Conservation (phyloP, 2,888 invertebrate genomes). For the Drosophila setosimentum region DNA sequence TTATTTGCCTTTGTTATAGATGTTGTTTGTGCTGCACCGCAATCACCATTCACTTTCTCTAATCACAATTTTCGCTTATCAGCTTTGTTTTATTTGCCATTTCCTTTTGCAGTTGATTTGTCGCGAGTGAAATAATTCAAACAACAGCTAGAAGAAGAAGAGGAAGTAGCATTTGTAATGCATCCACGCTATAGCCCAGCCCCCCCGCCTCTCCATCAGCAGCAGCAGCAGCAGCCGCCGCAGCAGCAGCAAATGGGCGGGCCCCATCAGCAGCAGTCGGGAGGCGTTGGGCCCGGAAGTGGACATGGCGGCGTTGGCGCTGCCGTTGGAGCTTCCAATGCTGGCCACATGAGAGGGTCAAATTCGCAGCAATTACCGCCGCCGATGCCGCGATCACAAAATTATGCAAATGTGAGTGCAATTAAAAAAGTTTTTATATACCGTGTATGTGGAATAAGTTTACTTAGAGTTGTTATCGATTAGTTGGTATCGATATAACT, state of each 20-base stretch:
- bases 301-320: slow-evolving; percentile 33
- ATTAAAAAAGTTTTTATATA: neutral
- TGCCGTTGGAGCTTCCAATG: neutral
- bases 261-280: slow-evolving; percentile 23
- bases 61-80: slow-evolving; percentile 21
- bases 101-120: slow-evolving; percentile 37
- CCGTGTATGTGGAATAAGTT: neutral
- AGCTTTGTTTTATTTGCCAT: slow-evolving; percentile 11
- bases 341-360: slow-evolving; percentile 43
- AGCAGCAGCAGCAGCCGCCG: slow-evolving; percentile 55
- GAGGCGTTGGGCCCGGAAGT: slow-evolving; percentile 15
- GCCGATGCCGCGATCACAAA: slow-evolving; percentile 69
- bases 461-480: neutral
- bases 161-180: slow-evolving; percentile 55
- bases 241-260: slow-evolving; percentile 70
- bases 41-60: slow-evolving; percentile 15
- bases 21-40: neutral
- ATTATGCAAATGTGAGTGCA: slow-evolving; percentile 86
- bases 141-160: slow-evolving; percentile 1
- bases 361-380: slow-evolving; percentile 65
- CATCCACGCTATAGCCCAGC: slow-evolving; percentile 83
- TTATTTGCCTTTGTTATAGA: neutral
- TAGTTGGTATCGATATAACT: neutral
- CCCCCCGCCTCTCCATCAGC: slow-evolving; percentile 68
- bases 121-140: slow-evolving; percentile 20